Evolutionary conservation across 2,113 vertebrate species (phyloP).

Genomic region (Erythrolamprus reginae): DNA sequence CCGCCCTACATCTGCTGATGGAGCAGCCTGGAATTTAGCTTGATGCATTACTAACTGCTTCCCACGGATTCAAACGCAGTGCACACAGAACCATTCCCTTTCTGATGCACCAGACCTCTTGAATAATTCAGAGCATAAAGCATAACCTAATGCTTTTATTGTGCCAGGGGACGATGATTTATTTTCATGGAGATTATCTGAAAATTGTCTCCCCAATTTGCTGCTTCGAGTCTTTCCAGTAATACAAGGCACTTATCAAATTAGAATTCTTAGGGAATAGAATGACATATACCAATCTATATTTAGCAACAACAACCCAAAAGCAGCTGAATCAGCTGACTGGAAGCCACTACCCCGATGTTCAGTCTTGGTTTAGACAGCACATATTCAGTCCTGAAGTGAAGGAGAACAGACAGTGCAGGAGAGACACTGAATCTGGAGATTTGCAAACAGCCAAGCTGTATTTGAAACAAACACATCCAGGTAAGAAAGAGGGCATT

Average conservation of each 20-base stretch:
- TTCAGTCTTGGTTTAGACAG: conserved; percentile 35
- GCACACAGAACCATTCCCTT: background rate
- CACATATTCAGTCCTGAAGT: conserved; percentile 9
- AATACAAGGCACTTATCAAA: conserved; percentile 37
- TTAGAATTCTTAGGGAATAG: conserved; percentile 55
- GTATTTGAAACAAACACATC: background rate
- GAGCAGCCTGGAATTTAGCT: background rate
- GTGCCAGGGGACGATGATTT: background rate
- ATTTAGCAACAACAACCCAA: conserved; percentile 75
- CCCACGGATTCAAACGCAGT: background rate
- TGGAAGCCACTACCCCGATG: conserved; percentile 52
- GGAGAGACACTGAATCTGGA: background rate
- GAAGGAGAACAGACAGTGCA: conserved; percentile 6
- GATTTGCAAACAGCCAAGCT: background rate
- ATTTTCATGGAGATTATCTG: background rate
- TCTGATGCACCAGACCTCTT: background rate
- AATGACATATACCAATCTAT: conserved; percentile 68
- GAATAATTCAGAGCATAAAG: conserved; percentile 20
- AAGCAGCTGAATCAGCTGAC: conserved; percentile 59
- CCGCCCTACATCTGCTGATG: background rate
- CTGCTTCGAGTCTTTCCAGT: conserved; percentile 41
- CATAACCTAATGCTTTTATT: conserved; percentile 16
- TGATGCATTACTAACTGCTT: background rate
- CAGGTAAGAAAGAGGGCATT: conserved; percentile 42
- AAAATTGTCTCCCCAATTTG: background rate